Base-by-base conservation (phyloP, 2,113 vertebrate species). In the Geococcyx californianus region DNA sequence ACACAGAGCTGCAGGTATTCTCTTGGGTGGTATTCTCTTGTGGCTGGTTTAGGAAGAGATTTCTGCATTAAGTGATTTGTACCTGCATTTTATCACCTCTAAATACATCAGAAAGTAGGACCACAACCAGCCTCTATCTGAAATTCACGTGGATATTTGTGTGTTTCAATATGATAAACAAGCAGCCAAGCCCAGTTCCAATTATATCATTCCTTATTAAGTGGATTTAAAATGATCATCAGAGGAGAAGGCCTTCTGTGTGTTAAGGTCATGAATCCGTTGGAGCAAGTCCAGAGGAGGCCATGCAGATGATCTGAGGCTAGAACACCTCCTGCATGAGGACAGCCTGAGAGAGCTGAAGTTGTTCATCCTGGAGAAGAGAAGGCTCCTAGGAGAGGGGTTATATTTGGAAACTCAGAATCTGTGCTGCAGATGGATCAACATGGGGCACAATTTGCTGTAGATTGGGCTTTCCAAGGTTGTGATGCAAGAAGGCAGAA, bases 381-480 rank as follows among this genome's bases (percentile, higher is more conserved):
- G 40, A 42, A 42, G 40, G 40, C 40, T n/a, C n/a, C n/a, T n/a
- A n/a, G n/a, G n/a, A n/a, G n/a, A n/a, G n/a, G n/a, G n/a, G n/a
- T n/a, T n/a, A n/a, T n/a, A n/a, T n/a, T n/a, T n/a, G 40, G 93
- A 73, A 82, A 83, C 17, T 28, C 73, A 89, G 40, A 93, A 77
- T 77, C 80, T 83, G 49, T 47, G 60, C 84, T 97, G 93, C 89
- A 26, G 55, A 44, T 90, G 81, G 78, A 76, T 51, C 0, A 0
- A 33, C 25, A 88, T 91, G 74, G 88, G 80, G 75, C 74, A 63
- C 63, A 64, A 70, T 93, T 95, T 81, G 81, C 73, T 91, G 81
- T 74, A 55, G 82, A 93, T 36, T 69, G 96, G 75, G 73, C 75
- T 86, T 93, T 94, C 92, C 45, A 69, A 79, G 66, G 77, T 72